Percentiles rank a stretch among this genome's conserved stretches.
These are phyloP conservation scores for Sesia bembeciformis DNA, from an alignment of 2,888 invertebrate species.

Conservation along the genomic window DNA sequence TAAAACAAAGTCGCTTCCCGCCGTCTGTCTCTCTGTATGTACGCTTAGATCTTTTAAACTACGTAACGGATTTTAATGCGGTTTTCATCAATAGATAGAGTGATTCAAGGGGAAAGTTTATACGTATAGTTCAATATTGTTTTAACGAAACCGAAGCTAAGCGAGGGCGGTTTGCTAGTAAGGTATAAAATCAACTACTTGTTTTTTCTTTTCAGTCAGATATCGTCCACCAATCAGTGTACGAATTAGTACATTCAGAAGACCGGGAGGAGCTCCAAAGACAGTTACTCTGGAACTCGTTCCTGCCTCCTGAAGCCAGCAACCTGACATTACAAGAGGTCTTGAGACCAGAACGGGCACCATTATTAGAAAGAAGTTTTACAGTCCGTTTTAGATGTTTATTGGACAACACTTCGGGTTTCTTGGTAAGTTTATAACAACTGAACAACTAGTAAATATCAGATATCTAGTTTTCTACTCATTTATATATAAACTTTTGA, in stretches of 20 bases:
- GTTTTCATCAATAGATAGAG: too few species aligned
- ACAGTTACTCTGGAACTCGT: conserved; percentile 96
- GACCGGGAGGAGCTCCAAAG: conserved; percentile 97
- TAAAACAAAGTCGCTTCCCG: too few species aligned
- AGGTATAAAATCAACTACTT: too few species aligned
- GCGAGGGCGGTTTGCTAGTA: too few species aligned
- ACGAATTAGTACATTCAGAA: conserved; percentile 99
- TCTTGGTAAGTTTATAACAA: conserved; percentile 82
- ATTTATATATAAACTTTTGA: too few species aligned
- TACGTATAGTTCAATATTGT: too few species aligned
- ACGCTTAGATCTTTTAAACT: too few species aligned
- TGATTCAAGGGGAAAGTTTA: too few species aligned
- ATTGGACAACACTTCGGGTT: conserved; percentile 99
- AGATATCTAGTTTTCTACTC: too few species aligned
- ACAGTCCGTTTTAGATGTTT: conserved; percentile 99
- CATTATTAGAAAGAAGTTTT: conserved; percentile 95
- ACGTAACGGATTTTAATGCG: too few species aligned
- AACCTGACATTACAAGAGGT: conserved; percentile 88
- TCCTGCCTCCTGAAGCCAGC: conserved; percentile 85
- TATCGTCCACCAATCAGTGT: conserved; percentile 99
- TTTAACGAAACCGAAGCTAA: too few species aligned
- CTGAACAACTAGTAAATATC: neutral
- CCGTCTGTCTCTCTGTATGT: too few species aligned
- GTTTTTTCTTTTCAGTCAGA: conserved; percentile 86
- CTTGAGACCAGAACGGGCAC: conserved; percentile 89